Evolutionary conservation across 2,113 vertebrate species (phyloP).

Genomic region (Pseudorasbora parva): DNA sequence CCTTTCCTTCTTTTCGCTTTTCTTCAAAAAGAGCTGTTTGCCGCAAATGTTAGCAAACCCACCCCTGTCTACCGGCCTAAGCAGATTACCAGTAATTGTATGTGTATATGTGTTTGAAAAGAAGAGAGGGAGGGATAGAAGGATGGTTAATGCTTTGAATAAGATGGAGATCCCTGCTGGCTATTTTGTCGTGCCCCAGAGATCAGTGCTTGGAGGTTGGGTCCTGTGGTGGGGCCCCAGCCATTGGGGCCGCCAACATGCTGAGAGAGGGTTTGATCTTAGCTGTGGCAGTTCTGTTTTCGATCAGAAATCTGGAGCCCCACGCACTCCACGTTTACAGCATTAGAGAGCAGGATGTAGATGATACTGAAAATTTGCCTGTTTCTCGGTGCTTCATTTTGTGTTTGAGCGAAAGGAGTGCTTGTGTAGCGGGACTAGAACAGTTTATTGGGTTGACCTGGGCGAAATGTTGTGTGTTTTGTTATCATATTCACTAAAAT

Average conservation of each 20-base stretch:
- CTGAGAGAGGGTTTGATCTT: slow-evolving; percentile 92
- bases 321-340: slow-evolving; percentile 58
- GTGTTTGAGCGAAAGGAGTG: not conserved
- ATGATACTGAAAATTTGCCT: not conserved
- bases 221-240: slow-evolving; percentile 88
- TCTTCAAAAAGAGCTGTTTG: slow-evolving; percentile 88
- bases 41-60: slow-evolving; percentile 91
- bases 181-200: slow-evolving; percentile 91
- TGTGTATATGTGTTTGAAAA: slow-evolving; percentile 86
- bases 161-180: slow-evolving; percentile 90
- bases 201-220: slow-evolving; percentile 89
- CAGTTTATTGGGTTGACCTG: not conserved
- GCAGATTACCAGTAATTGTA: slow-evolving; percentile 95
- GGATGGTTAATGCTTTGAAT: slow-evolving; percentile 87
- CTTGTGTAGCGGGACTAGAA: not conserved
- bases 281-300: slow-evolving; percentile 89
- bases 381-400: not conserved
- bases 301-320: slow-evolving; percentile 86
- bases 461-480: not conserved
- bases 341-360: slow-evolving; percentile 12
- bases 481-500: not conserved
- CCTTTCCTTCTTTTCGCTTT: slow-evolving; percentile 69
- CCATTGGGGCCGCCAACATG: slow-evolving; percentile 85
- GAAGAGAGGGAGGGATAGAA: slow-evolving; percentile 83
- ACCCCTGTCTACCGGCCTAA: slow-evolving; percentile 84